Percentiles rank a stretch among this genome's conserved stretches.
Conservation (phyloP, 2,888 invertebrate genomes). For the Allygus modestus region DNA sequence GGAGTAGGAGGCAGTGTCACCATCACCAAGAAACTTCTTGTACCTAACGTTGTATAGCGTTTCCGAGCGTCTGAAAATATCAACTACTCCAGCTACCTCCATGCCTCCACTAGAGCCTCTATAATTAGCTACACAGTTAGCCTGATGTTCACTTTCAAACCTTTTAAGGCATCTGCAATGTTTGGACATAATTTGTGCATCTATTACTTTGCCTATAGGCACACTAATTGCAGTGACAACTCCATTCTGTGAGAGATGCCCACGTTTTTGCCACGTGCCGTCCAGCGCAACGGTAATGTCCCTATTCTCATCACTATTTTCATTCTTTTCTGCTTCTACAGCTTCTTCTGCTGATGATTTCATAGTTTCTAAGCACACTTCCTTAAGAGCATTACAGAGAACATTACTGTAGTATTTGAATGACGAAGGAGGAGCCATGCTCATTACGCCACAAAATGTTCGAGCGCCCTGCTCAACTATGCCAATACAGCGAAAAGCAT, state of each 20-base stretch:
- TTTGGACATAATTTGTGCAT: constrained; percentile 26
- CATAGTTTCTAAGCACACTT: constrained; percentile 34
- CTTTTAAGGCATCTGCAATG: neutral
- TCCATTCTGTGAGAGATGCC: constrained; percentile 64
- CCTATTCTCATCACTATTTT: neutral
- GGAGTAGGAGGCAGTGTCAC: neutral
- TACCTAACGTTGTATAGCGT: neutral
- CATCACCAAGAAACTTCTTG: too few relatives aligned
- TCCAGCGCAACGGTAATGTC: constrained; percentile 10
- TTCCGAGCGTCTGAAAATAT: constrained; percentile 48
- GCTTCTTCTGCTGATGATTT: constrained; percentile 62
- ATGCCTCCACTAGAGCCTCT: constrained; percentile 65
- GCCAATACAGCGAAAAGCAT: constrained; percentile 20
- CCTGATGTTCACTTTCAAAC: too few relatives aligned
- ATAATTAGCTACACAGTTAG: too few relatives aligned
- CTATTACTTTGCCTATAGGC: constrained; percentile 63
- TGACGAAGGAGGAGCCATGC: neutral
- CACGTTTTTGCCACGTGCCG: constrained; percentile 3
- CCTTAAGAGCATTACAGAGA: constrained; percentile 25
- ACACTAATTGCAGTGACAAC: constrained; percentile 64
- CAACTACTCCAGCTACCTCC: constrained; percentile 64
- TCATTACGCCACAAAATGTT: neutral
- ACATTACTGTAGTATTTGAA: constrained; percentile 1
- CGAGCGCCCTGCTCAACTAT: constrained; percentile 25
- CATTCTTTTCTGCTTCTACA: constrained; percentile 14